phyloP scores from a whole-genome alignment of 2,797 vertebrate species.

The Silurus lanzhouensis region DNA sequence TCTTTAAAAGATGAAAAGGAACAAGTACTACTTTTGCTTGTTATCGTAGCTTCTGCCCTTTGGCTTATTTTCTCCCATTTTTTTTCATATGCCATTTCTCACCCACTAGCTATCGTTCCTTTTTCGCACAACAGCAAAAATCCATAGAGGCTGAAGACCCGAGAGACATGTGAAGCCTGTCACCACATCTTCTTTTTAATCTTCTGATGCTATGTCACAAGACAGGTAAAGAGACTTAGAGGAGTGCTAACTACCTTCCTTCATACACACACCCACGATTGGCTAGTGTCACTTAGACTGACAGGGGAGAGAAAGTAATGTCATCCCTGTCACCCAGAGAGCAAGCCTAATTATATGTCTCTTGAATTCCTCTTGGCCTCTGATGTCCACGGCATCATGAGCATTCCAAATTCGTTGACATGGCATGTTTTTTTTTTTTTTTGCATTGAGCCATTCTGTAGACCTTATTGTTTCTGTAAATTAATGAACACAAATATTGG shows the following conservation, averaged over 20 bases:
- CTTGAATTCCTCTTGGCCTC: not conserved
- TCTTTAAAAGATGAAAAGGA: conserved; percentile 21
- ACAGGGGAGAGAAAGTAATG: not conserved
- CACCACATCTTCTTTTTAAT: not conserved
- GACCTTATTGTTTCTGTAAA: not conserved
- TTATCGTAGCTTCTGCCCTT: conserved; percentile 2
- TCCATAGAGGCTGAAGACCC: not conserved
- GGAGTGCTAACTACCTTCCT: not conserved
- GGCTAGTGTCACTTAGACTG: not conserved
- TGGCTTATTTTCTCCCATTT: not conserved
- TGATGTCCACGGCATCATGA: not conserved
- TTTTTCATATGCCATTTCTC: not conserved
- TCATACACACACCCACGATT: not conserved
- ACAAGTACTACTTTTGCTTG: conserved; percentile 24
- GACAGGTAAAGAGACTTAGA: not conserved
- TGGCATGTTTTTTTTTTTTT: not conserved
- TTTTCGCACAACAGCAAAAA: not conserved
- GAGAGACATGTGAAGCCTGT: not conserved
- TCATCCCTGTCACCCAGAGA: not conserved
- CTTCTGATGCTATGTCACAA: not conserved
- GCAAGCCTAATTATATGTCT: conserved; percentile 3
- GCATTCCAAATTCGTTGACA: not conserved
- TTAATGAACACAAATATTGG: not conserved
- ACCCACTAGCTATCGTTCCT: not conserved
- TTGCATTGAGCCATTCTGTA: not conserved